Percentiles rank a stretch among this genome's conserved stretches.
Conservation (phyloP, 2,888 invertebrate species). For the Drosophila kuntzei region DNA sequence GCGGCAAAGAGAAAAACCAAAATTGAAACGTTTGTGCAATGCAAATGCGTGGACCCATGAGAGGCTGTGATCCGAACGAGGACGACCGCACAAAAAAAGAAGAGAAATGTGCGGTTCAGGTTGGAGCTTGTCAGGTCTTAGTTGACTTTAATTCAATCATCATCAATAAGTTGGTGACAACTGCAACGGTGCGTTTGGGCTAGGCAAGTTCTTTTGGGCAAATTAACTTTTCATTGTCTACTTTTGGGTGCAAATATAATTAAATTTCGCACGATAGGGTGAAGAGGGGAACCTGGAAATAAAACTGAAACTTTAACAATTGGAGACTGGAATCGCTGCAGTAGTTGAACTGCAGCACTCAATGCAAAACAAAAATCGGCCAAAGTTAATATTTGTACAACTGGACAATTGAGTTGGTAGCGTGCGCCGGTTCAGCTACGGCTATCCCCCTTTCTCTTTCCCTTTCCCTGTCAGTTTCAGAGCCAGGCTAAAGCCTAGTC, state of each 20-base stretch:
- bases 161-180: constrained; percentile 42
- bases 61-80: constrained; percentile 10
- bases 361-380: constrained; percentile 62
- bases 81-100: constrained; percentile 13
- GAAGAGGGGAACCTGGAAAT: background rate
- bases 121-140: constrained; percentile 21
- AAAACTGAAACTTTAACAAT: constrained; percentile 54
- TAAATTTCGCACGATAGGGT: constrained; percentile 28
- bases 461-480: background rate
- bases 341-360: constrained; percentile 29
- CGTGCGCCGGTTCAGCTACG: constrained; percentile 20
- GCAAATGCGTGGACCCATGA: constrained; percentile 32
- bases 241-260: constrained; percentile 64
- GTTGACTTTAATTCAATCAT: constrained; percentile 55
- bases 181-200: constrained; percentile 17
- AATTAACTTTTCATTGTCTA: constrained; percentile 68
- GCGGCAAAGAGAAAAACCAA: constrained; percentile 23
- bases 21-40: constrained; percentile 45
- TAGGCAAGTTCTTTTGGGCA: constrained; percentile 19
- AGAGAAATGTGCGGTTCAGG: constrained; percentile 16
- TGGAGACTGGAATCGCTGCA: constrained; percentile 9
- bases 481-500: background rate
- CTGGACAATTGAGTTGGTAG: constrained; percentile 73
- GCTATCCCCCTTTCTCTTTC: background rate
- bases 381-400: constrained; percentile 78